These are phyloP conservation scores for Leptodactylus fallax DNA, from an alignment of 2,797 vertebrate genomes.

Conservation along the genomic window DNA sequence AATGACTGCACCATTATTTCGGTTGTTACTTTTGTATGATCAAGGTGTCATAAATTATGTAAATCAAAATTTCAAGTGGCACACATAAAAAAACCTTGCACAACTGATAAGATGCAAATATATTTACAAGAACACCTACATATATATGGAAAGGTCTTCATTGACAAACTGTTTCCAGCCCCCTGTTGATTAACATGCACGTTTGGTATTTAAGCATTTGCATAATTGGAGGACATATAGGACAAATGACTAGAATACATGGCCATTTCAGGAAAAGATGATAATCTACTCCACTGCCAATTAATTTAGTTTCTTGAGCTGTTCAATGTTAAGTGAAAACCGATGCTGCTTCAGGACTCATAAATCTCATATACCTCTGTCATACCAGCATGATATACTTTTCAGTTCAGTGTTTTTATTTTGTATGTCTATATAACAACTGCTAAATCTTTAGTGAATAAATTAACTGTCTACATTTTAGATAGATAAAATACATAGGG, in stretches of 20 bases:
- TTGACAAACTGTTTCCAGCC: background rate
- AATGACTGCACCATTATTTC: background rate
- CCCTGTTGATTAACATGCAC: conserved; percentile 27
- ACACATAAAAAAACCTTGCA: conserved; percentile 12
- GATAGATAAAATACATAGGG: too few relatives aligned
- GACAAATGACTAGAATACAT: conserved; percentile 14
- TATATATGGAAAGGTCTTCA: conserved; percentile 8
- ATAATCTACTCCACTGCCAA: background rate
- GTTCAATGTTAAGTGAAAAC: too few relatives aligned
- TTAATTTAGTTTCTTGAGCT: too few relatives aligned
- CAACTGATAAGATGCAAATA: background rate
- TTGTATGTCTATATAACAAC: too few relatives aligned
- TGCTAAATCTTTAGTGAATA: too few relatives aligned
- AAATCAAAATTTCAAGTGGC: background rate
- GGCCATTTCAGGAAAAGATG: background rate
- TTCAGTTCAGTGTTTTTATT: too few relatives aligned
- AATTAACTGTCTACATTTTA: too few relatives aligned
- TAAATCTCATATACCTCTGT: too few relatives aligned
- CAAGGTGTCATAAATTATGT: background rate
- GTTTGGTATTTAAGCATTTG: conserved; percentile 62
- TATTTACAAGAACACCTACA: background rate
- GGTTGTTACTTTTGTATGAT: background rate
- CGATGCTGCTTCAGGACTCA: too few relatives aligned
- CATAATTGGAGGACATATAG: conserved; percentile 17
- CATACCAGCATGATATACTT: too few relatives aligned